phyloP scores from a whole-genome alignment of 1,140 invertebrate species.

The Drosophila punjabiensis region DNA sequence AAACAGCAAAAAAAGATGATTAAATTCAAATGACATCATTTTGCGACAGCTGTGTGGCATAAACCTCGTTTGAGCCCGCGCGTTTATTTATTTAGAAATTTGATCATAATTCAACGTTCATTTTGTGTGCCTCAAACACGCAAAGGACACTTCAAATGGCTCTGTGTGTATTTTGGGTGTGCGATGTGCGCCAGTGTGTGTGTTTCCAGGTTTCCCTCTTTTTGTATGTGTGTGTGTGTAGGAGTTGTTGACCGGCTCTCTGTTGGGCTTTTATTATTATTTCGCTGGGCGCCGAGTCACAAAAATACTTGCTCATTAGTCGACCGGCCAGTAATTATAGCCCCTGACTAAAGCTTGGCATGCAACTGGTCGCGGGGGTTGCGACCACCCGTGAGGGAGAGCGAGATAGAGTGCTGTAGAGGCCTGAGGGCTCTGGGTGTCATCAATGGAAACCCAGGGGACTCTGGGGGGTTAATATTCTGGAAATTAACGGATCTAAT shows the following conservation, averaged over 20 bases:
- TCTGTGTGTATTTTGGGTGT: slow-evolving; percentile 26
- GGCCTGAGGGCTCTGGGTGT: slow-evolving; percentile 6
- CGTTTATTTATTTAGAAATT: slow-evolving; percentile 73
- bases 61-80: slow-evolving; percentile 48
- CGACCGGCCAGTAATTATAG: slow-evolving; percentile 65
- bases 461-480: background rate
- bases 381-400: slow-evolving; percentile 2
- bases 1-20: slow-evolving; percentile 44
- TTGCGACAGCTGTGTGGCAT: slow-evolving; percentile 52
- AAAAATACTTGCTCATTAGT: slow-evolving; percentile 60
- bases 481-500: background rate
- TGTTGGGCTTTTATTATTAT: slow-evolving; percentile 44
- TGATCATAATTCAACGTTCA: slow-evolving; percentile 56
- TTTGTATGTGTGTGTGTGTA: slow-evolving; percentile 23
- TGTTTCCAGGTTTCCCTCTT: background rate
- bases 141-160: slow-evolving; percentile 57
- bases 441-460: background rate
- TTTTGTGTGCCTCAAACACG: slow-evolving; percentile 70
- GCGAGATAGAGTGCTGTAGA: background rate
- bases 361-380: slow-evolving; percentile 67
- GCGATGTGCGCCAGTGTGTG: slow-evolving; percentile 6
- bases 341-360: slow-evolving; percentile 58
- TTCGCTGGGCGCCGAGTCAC: slow-evolving; percentile 28
- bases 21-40: slow-evolving; percentile 78
- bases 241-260: slow-evolving; percentile 63